phyloP scores from a whole-genome alignment of 2,113 vertebrate species.

The Malurus melanocephalus region DNA sequence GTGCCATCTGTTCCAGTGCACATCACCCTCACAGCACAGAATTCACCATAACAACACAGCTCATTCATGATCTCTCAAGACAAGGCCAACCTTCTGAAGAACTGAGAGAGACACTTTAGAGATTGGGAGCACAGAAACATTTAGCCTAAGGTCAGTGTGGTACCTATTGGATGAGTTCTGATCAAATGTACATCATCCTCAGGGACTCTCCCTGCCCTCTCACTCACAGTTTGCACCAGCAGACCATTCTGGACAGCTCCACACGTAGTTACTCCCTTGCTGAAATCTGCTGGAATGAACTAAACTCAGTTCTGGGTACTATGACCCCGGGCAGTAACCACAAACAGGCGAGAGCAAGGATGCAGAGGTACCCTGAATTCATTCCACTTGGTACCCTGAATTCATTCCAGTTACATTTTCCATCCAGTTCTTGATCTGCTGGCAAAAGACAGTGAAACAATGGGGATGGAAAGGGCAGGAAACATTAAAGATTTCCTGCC shows the following conservation, averaged over 20 bases:
- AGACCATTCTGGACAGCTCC: not conserved
- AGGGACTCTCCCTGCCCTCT: not conserved
- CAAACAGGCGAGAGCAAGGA: not conserved
- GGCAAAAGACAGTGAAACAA: not conserved
- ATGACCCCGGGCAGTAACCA: not conserved
- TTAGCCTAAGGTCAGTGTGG: not conserved
- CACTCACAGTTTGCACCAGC: not conserved
- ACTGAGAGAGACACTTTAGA: not conserved
- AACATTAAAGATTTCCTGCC: not conserved
- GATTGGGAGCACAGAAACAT: not conserved
- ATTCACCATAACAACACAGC: not conserved
- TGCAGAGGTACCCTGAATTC: not conserved
- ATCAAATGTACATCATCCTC: rapidly evolving
- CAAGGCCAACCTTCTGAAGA: not conserved
- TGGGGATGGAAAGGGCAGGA: not conserved
- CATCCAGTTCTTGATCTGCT: not conserved
- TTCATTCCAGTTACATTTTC: not conserved
- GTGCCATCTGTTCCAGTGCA: not conserved
- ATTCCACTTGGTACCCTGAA: not conserved
- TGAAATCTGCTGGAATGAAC: not conserved
- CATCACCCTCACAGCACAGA: not conserved
- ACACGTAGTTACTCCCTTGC: not conserved
- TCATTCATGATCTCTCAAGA: not conserved
- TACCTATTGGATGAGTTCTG: not conserved
- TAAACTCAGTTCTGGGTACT: not conserved